Conservation (phyloP, 2,888 invertebrate species). For the Phortica okadai region DNA sequence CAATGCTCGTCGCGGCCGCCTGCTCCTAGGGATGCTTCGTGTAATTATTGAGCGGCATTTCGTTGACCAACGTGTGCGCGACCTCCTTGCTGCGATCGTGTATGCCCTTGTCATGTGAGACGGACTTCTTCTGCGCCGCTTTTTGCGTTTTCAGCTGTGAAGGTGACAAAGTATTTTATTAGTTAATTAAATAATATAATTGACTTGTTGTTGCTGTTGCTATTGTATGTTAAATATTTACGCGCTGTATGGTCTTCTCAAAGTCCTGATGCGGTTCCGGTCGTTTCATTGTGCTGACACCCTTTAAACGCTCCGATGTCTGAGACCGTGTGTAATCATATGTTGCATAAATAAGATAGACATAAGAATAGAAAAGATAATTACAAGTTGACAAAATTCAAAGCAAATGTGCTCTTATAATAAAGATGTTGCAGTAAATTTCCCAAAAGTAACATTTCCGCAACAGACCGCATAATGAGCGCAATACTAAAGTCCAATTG, state of each 20-base stretch:
- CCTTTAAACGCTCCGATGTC: slow-evolving; percentile 74
- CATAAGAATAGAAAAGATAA: slow-evolving; percentile 29
- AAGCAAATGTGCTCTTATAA: slow-evolving; percentile 61
- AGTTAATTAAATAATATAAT: too few species aligned
- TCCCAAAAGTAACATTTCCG: slow-evolving; percentile 72
- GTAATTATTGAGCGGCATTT: slow-evolving; percentile 74
- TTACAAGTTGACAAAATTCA: slow-evolving; percentile 40
- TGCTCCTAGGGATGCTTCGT: slow-evolving; percentile 75
- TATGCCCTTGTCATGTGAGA: slow-evolving; percentile 68
- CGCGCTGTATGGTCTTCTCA: slow-evolving; percentile 76
- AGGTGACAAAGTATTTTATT: too few species aligned
- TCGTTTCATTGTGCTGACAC: slow-evolving; percentile 74
- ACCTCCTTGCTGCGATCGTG: slow-evolving; percentile 74
- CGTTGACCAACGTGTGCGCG: slow-evolving; percentile 70
- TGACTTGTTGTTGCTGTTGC: not conserved
- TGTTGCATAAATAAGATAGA: slow-evolving; percentile 42
- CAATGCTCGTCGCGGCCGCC: slow-evolving; percentile 55
- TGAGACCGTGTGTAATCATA: slow-evolving; percentile 45
- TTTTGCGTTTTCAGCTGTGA: slow-evolving; percentile 75
- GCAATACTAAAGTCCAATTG: slow-evolving; percentile 45
- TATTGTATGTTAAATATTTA: slow-evolving; percentile 58
- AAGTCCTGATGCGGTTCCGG: slow-evolving; percentile 76
- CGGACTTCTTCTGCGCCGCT: slow-evolving; percentile 74
- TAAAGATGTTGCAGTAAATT: slow-evolving; percentile 58
- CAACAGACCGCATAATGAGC: slow-evolving; percentile 74